phyloP scores from a whole-genome alignment of 2,113 vertebrate genomes.

The Etheostoma cragini region DNA sequence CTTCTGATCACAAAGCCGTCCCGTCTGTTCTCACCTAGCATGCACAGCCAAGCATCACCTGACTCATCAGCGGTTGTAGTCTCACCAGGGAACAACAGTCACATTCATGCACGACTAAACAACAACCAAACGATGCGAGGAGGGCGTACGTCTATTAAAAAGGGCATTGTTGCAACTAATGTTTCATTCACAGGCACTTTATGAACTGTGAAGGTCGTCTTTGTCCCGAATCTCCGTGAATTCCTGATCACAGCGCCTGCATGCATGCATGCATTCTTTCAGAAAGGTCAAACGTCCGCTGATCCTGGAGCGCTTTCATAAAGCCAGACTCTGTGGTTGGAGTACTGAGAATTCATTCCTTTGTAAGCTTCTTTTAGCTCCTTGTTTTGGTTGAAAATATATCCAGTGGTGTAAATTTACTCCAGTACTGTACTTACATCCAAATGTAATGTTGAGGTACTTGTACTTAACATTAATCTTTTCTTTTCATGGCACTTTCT shows the following conservation, averaged over 20 bases:
- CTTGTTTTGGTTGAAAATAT: not conserved
- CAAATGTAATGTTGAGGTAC: too few species aligned
- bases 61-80: constrained; percentile 12
- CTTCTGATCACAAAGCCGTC: not conserved
- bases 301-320: not conserved
- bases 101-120: constrained; percentile 45
- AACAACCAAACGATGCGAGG: not conserved
- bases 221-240: constrained; percentile 21
- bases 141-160: constrained; percentile 16
- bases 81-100: constrained; percentile 27
- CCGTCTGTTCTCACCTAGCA: not conserved
- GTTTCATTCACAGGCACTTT: constrained; percentile 13
- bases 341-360: not conserved
- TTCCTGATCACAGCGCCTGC: not conserved
- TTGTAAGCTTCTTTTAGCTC: not conserved
- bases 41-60: not conserved
- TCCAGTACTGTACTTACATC: too few species aligned
- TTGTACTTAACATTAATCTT: too few species aligned
- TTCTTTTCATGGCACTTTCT: too few species aligned
- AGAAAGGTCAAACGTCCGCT: constrained; percentile 1
- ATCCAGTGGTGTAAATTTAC: too few species aligned
- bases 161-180: constrained; percentile 19
- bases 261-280: not conserved
- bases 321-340: not conserved
- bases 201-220: constrained; percentile 44